A percentile compares a stretch with the other conserved stretches of the same genome.
These are phyloP conservation scores for Dryobota labecula DNA, from an alignment of 2,888 invertebrate genomes.

Conservation along the genomic window DNA sequence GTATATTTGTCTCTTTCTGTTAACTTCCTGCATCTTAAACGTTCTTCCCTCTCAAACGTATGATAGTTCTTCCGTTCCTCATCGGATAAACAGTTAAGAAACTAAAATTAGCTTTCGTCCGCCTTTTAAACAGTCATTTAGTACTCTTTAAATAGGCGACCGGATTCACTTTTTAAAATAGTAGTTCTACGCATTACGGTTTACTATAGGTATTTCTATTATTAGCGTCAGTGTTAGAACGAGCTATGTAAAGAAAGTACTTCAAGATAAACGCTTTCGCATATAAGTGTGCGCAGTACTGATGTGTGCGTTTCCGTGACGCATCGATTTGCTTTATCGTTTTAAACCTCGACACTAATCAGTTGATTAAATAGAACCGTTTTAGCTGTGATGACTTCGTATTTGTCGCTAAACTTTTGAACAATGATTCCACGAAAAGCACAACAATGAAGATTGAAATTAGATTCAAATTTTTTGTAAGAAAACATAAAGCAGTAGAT, in stretches of 20 bases:
- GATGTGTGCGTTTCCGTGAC: constrained; percentile 71
- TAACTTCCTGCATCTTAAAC: constrained; percentile 37
- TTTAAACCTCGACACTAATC: constrained; percentile 74
- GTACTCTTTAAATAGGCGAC: constrained; percentile 60
- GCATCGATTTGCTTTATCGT: constrained; percentile 77
- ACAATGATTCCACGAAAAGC: constrained; percentile 45
- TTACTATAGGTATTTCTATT: constrained; percentile 43
- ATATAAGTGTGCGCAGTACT: constrained; percentile 43
- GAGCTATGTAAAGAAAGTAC: constrained; percentile 34
- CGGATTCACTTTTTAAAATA: constrained; percentile 58
- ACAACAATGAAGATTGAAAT: constrained; percentile 38
- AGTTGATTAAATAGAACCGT: constrained; percentile 71
- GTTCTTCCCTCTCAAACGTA: constrained; percentile 18
- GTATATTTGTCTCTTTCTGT: constrained; percentile 9
- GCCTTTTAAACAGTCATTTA: constrained; percentile 57
- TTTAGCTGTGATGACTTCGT: constrained; percentile 67
- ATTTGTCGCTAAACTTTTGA: constrained; percentile 64
- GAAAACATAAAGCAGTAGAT: not conserved
- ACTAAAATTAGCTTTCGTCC: constrained; percentile 56
- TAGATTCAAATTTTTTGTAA: not conserved
- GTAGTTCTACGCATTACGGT: constrained; percentile 47
- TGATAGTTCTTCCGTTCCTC: constrained; percentile 46
- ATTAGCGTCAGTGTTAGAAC: constrained; percentile 29
- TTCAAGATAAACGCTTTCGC: constrained; percentile 58
- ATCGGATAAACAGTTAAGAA: constrained; percentile 36